phyloP scores from a whole-genome alignment of 1,140 invertebrate genomes.

The Drosophila oshimai region DNA sequence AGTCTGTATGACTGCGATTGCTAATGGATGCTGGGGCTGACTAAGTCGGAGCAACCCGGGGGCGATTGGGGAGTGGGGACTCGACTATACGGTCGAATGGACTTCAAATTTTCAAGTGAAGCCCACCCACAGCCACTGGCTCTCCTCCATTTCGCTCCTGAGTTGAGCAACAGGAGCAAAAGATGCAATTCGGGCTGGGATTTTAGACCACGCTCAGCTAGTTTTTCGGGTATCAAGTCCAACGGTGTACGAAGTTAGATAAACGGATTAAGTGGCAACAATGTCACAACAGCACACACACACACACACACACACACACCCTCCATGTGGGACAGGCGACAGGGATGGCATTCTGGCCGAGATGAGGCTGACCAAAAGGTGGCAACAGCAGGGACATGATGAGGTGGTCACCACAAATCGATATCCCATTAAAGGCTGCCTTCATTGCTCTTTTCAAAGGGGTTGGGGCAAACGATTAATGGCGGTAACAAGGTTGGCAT shows the following conservation, averaged over 20 bases:
- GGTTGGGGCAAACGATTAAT: neutral
- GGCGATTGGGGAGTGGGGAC: neutral
- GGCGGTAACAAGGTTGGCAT: neutral
- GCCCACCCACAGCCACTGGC: neutral
- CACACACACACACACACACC: neutral
- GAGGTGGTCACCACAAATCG: constrained; percentile 52
- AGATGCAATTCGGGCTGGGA: constrained; percentile 23
- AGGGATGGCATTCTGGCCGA: neutral
- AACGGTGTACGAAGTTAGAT: constrained; percentile 83
- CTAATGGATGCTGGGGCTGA: constrained; percentile 62
- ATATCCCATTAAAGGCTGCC: constrained; percentile 52
- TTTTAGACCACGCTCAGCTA: constrained; percentile 65
- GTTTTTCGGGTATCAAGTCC: constrained; percentile 76
- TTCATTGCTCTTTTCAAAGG: neutral
- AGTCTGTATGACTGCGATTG: constrained; percentile 79
- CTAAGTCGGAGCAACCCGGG: neutral
- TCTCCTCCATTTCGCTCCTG: neutral
- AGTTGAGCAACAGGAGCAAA: constrained; percentile 26
- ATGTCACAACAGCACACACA: constrained; percentile 50
- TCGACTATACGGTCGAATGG: constrained; percentile 62
- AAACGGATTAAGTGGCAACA: constrained; percentile 82
- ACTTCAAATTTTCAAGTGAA: constrained; percentile 60
- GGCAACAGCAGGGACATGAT: neutral
- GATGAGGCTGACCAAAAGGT: constrained; percentile 27
- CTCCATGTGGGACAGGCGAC: neutral